These are phyloP conservation scores for Portunus trituberculatus DNA, from an alignment of 1,140 invertebrate species.

Conservation along the genomic window DNA sequence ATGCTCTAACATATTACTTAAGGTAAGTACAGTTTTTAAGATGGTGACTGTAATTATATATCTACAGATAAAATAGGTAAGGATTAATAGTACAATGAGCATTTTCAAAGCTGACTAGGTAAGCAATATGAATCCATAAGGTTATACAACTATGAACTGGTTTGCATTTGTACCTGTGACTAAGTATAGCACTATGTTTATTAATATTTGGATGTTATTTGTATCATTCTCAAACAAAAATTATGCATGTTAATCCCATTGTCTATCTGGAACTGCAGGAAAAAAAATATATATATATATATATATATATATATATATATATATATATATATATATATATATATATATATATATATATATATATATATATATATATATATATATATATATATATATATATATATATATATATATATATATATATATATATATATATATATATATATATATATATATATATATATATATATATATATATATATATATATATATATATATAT, in stretches of 20 bases:
- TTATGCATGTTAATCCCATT: background rate
- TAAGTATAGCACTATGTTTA: background rate
- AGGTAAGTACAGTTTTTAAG: no score
- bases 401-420: slow-evolving; percentile 21
- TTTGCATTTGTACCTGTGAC: no score
- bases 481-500: slow-evolving; percentile 55
- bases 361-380: slow-evolving; percentile 53
- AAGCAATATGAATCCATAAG: no score
- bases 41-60: no score
- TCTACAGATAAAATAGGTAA: no score
- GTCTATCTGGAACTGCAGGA: no score
- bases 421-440: slow-evolving; percentile 46
- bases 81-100: no score
- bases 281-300: slow-evolving; percentile 30
- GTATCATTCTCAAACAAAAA: background rate
- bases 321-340: slow-evolving; percentile 51
- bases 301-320: slow-evolving; percentile 38
- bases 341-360: slow-evolving; percentile 44
- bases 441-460: slow-evolving; percentile 44
- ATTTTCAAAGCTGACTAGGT: no score
- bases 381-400: slow-evolving; percentile 39
- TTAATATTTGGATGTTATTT: background rate
- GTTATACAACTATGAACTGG: no score
- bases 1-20: no score
- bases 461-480: slow-evolving; percentile 41